Base-by-base conservation (phyloP, 2,888 invertebrate species). In the Parapristionchus giblindavisi region DNA sequence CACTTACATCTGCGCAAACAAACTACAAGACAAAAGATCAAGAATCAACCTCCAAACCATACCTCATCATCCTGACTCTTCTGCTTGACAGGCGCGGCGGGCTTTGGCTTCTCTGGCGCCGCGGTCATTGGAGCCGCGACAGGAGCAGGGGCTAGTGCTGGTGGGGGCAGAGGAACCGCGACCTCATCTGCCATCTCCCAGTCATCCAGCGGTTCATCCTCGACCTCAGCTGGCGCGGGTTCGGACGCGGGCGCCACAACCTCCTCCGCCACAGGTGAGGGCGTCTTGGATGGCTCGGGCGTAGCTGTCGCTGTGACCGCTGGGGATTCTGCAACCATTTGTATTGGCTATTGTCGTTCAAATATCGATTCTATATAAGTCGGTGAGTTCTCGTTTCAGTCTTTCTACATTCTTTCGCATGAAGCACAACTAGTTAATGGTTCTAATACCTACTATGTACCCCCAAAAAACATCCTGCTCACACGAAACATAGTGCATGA, bases 151-250 rank as follows among this genome's bases (percentile, higher is more conserved):
- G 21, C 38, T 52, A 24, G 61, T 0, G 40, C 36, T 0, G 75
- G 27, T 34, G 75, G 32, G 5, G 63, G 63, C 52, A 48, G 89
- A 51, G 89, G 89, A 51, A 88, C 88, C 14, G 89, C 89, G n/a
- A 87, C 88, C 6, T 88, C 88, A 17, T 89, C 89, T 6, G 89
- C 89, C 77, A 89, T 88, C 56, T 87, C 85, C 78, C 91, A 83
- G 58, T 81, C 82, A 34, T 83, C 83, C 40, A 81, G 52, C 14
- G 79, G 77, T 54, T 83, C 81, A n/a, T 79, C 81, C 29, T 51
- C 72, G n/a, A 68, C 73, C 6, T 77, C 70, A 27, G 73, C 73
- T 8, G 76, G 77, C 65, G 24, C 36, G 24, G 75, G 63, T 17
- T 65, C 43, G 17, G 73, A 27, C 17, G 68, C 51, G 2, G 40